A percentile compares a stretch with the other conserved stretches of the same genome.
Conservation (phyloP, 2,797 vertebrate genomes). For the Heteromormyrus szaboi region DNA sequence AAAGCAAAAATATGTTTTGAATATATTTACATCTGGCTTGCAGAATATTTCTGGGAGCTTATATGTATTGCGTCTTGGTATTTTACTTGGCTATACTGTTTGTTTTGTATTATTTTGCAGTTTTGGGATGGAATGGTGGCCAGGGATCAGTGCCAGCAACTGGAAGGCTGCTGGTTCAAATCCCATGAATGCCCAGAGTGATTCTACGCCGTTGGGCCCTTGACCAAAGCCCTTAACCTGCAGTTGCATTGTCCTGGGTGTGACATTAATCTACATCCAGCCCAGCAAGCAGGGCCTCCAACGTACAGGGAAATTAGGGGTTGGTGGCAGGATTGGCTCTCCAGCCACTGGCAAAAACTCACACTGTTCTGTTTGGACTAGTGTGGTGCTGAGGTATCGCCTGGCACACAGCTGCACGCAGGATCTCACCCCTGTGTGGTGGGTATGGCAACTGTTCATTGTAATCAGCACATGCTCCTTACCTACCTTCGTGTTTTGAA, state of each 20-base stretch:
- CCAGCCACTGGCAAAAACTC: background rate
- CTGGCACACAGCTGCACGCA: background rate
- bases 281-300: background rate
- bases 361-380: background rate
- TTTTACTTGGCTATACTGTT: background rate
- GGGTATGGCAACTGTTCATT: background rate
- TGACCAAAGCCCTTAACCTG: background rate
- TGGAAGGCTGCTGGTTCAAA: background rate
- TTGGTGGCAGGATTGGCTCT: background rate
- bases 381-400: background rate
- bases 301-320: background rate
- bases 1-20: background rate
- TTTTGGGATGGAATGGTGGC: background rate
- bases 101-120: background rate
- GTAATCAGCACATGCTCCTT: background rate
- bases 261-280: background rate
- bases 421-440: background rate
- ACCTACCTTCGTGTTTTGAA: background rate
- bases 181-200: background rate
- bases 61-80: background rate
- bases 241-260: background rate
- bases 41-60: background rate
- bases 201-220: background rate
- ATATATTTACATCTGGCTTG: background rate
- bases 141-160: background rate